These are phyloP conservation scores for Macrophya annulata DNA, from an alignment of 2,888 invertebrate species.

Conservation along the genomic window DNA sequence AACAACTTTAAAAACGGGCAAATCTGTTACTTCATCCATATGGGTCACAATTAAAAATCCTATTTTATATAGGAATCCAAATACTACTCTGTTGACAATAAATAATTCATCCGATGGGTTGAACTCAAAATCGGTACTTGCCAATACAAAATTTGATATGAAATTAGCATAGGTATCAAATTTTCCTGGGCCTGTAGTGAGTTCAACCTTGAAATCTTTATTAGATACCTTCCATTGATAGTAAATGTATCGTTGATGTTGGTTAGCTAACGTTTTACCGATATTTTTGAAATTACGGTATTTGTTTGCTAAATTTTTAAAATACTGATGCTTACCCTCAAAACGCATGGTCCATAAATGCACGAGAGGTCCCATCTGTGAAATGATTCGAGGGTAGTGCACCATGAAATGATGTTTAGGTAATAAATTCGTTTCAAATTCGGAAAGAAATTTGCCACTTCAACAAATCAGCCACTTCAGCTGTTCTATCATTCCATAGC, in stretches of 20 bases:
- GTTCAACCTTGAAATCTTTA: not conserved
- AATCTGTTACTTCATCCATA: not conserved
- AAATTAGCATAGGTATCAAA: conserved; percentile 16
- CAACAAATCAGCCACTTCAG: conserved; percentile 45
- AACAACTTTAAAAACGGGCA: not conserved
- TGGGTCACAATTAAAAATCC: conserved; percentile 29
- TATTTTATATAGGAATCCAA: not conserved
- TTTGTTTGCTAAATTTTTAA: conserved; percentile 56
- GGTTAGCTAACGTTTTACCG: conserved; percentile 28
- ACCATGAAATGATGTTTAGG: conserved; percentile 60
- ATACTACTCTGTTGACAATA: not conserved
- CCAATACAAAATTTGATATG: not conserved
- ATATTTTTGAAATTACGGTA: conserved; percentile 56
- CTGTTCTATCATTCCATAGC: conserved; percentile 47
- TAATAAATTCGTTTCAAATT: conserved; percentile 51
- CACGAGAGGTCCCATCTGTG: conserved; percentile 56
- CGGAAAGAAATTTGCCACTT: conserved; percentile 41
- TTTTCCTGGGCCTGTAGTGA: conserved; percentile 25
- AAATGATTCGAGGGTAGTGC: conserved; percentile 58
- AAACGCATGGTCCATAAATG: conserved; percentile 58
- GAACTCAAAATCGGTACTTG: not conserved
- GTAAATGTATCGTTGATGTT: conserved; percentile 50
- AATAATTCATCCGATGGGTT: not conserved
- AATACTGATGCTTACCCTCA: conserved; percentile 57
- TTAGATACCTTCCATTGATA: conserved; percentile 29